phyloP scores from a whole-genome alignment of 2,888 invertebrate genomes.

The Coelogynopora nodosa region DNA sequence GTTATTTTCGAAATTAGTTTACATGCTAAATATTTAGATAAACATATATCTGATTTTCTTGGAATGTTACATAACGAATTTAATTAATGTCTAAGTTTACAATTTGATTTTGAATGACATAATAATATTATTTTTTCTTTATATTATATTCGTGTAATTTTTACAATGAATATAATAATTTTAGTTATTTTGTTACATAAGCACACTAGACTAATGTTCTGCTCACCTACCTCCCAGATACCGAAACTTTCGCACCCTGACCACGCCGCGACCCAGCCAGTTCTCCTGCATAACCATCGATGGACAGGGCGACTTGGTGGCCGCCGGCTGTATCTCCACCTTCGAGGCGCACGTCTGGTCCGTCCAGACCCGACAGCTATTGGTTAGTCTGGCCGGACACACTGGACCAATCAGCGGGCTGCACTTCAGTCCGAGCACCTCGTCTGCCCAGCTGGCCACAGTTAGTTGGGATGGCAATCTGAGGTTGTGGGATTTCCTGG shows the following conservation, averaged over 20 bases:
- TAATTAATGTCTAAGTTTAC: too few relatives aligned
- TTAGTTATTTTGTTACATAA: too few relatives aligned
- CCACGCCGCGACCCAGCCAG: constrained; percentile 80
- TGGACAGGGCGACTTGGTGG: constrained; percentile 82
- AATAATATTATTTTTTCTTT: too few relatives aligned
- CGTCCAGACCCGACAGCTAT: constrained; percentile 37
- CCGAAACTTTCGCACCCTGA: constrained; percentile 92
- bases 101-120: too few relatives aligned
- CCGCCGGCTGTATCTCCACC: constrained; percentile 71
- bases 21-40: too few relatives aligned
- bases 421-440: constrained; percentile 65
- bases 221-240: too few relatives aligned
- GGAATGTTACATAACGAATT: too few relatives aligned
- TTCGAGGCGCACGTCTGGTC: constrained; percentile 41
- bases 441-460: constrained; percentile 69
- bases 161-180: too few relatives aligned
- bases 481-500: constrained; percentile 82
- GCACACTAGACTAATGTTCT: too few relatives aligned
- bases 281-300: constrained; percentile 85
- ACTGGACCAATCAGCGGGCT: constrained; percentile 80
- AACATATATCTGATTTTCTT: too few relatives aligned
- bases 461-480: constrained; percentile 92
- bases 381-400: constrained; percentile 71
- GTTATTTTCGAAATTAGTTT: too few relatives aligned
- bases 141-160: too few relatives aligned